Conservation (phyloP, 35 echinoderm and acorn worm genomes). For the Diadema setosum region DNA sequence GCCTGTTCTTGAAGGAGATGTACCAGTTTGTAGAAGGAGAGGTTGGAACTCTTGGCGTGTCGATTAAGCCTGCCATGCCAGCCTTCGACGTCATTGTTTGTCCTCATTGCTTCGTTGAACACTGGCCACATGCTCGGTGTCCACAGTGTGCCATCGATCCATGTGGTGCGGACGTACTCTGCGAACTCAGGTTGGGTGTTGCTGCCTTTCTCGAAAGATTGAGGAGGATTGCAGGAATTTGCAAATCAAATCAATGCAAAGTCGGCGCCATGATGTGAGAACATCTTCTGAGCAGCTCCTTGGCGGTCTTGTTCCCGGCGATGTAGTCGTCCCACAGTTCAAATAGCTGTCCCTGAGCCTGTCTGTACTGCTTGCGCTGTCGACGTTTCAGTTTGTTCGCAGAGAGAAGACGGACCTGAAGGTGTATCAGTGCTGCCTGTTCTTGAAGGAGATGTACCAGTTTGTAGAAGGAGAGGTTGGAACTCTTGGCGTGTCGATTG, state of each 20-base stretch:
- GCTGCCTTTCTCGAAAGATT: too few species aligned
- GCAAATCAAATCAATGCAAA: too few species aligned
- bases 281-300: too few species aligned
- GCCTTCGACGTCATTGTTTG: slow-evolving; percentile 62
- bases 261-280: too few species aligned
- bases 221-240: too few species aligned
- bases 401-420: slow-evolving; percentile 6
- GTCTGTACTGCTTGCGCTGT: slow-evolving; percentile 15
- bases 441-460: background rate
- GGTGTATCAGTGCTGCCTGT: background rate
- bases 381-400: background rate
- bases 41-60: background rate
- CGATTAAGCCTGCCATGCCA: slow-evolving; percentile 32
- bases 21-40: background rate
- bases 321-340: background rate
- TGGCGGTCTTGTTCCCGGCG: too few species aligned
- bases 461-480: background rate
- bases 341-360: background rate
- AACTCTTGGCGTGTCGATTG: background rate
- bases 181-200: too few species aligned
- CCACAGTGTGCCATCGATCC: background rate
- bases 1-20: background rate
- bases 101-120: background rate
- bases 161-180: background rate
- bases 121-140: background rate